Evolutionary conservation across 2,113 vertebrate genomes (phyloP), one percentile per base, ranked within the genome.

Genomic region (Ciconia maguari): DNA sequence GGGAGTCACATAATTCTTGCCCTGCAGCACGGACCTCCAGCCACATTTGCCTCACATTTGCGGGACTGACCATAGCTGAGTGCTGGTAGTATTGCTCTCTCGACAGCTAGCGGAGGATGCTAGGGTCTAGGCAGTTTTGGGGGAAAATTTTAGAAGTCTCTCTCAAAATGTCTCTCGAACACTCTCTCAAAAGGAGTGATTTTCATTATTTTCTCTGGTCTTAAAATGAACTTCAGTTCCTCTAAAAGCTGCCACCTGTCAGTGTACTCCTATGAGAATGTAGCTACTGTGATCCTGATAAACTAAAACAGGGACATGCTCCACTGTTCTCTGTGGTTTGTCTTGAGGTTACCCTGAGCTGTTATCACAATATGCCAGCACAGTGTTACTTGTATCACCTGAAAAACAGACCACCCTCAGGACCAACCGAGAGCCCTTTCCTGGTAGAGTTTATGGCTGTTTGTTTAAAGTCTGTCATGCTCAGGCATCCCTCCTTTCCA

Each of bases 31-130:
- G 1, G 20, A 48, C 34, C 7, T 52, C 27, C 3, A 3, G 36
- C 17, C 36, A 24, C 1, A 2, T 44, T 34, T 18, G 4, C 34
- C 10, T 86, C 24, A 6, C 11, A 13, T 41, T 55, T 85, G 9
- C 19, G 30, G 49, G 24, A 46, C 55, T 57, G 49, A 38, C 32
- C 54, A 62, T 14, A 44, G 13, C 48, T 16, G 41, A 24, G 22
- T n/a, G 16, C 16, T 58, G 24, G 27, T 44, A 38, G 66, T 44
- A 18, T 26, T 36, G 22, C 7, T 42, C 8, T 61, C n/a, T 49
- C 2, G 1, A 29, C 0, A 3, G 66, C 34, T 70, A 18, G 15
- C 1, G 0, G 32, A 62, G 13, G 7, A 16, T 62, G 7, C 8
- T 2, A 2, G 29, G 2, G 8, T 58, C 14, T 30, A 66, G 72